Evolutionary conservation across 2,888 invertebrate species (phyloP), one percentile per base, ranked within the genome.

Genomic region (Matsumyia berberina): DNA sequence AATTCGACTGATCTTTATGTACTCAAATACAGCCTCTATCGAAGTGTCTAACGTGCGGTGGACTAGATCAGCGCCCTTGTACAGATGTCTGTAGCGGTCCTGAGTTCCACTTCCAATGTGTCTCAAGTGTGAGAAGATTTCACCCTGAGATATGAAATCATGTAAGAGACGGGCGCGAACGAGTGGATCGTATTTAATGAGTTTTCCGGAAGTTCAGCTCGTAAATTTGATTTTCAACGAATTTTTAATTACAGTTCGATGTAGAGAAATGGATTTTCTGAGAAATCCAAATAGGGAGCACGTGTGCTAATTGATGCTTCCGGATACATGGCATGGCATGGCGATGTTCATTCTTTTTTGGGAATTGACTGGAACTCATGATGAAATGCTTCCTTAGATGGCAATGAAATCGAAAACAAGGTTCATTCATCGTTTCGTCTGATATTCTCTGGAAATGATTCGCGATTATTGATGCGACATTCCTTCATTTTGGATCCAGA

Each of bases 151-250:
- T 4, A 24, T 39, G 58, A 58, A 29, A 8, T 42, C 31, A 31
- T 60, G 42, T 42, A 7, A 8, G 12, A 29, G 12, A 37, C 11
- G 0, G 1, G 62, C 24, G 4, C 2, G 24, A 4, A 24, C 17
- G 46, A 33, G 31, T 33, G 35, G 46, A 46, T 46, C n/a, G 46
- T 19, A n/a, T 62, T 33, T 62, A 62, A 70, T 70, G 35, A 58
- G 46, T 70, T 70, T 70, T 70, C 70, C 70, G 70, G 70, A 70
- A 70, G 58, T 58, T 58, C 7, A 49, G 58, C 49, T 70, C 70
- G 49, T 49, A 70, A 49, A 58, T 58, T 49, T 58, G 9, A 29
- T 31, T 15, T 60, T 42, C 42, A 31, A 37, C 44, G 29, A 58
- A 58, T 24, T 17, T 35, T 37, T 46, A 35, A 46, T 64, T 46